Evolutionary conservation across 2,113 vertebrate genomes (phyloP).

Genomic region (Mesoclemmys tuberculata): DNA sequence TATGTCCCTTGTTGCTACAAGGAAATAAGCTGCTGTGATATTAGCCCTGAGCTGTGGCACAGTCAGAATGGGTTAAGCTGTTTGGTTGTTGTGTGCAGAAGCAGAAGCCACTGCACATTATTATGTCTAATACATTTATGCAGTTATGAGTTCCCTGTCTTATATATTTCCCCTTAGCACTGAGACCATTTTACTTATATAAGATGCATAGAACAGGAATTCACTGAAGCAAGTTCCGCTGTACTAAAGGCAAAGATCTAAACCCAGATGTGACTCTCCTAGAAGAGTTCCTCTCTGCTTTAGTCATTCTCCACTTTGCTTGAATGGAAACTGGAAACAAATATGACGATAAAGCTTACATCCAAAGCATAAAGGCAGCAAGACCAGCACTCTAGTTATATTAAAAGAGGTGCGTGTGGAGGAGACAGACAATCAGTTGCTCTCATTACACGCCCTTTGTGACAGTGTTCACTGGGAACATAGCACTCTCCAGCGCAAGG

Average conservation of each 20-base stretch:
- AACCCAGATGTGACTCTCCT: neutral
- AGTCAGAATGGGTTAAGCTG: neutral
- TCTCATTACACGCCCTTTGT: neutral
- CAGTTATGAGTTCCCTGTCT: neutral
- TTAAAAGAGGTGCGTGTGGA: neutral
- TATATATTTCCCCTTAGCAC: neutral
- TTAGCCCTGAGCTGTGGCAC: neutral
- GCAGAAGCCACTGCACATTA: neutral
- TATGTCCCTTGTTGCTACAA: neutral
- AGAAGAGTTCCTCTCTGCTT: neutral
- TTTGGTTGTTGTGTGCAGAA: neutral
- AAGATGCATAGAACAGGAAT: neutral
- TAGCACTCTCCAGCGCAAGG: neutral
- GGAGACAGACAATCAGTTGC: too few species aligned
- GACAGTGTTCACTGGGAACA: neutral
- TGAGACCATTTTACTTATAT: neutral
- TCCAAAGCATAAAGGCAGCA: neutral
- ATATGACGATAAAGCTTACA: rapidly evolving
- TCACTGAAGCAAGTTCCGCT: neutral
- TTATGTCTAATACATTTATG: neutral
- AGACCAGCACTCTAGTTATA: neutral
- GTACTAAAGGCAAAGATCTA: neutral
- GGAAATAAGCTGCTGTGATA: constrained; percentile 34
- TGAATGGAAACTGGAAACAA: neutral
- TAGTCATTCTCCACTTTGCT: neutral